Base-by-base conservation (phyloP, 2,797 vertebrate genomes). In the Toxotes lorentzi region DNA sequence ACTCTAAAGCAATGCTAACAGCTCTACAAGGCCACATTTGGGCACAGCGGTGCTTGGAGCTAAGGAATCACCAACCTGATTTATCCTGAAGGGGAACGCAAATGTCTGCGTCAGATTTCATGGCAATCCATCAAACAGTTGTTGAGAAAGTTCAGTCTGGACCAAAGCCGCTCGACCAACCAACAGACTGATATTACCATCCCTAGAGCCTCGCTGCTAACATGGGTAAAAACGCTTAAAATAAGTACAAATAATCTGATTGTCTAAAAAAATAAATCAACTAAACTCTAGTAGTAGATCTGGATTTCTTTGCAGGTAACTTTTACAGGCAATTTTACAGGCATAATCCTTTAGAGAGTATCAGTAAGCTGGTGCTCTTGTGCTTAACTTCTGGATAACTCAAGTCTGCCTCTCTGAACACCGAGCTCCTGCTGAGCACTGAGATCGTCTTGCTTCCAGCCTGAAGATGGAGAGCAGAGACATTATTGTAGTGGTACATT, bases 371-470 rank as follows among this genome's bases (percentile, higher is more conserved):
- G 65, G 23, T 45, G 30, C 45, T 70, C 38, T 77, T 38, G 10
- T 8, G 48, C 12, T 51, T 35, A 13, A 51, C 38, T 73, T 67
- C 21, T 59, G 58, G 70, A 74, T 74, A 35, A 64, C 40, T 68
- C 68, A 45, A 71, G 10, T 48, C 30, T 14, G 21, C 35, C 38
- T 60, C 71, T 81, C 68, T 81, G 67, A 81, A 74, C 41, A 79
- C 7, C 0, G 9, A 81, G 68, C 30, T 74, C 63, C 75, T 41
- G 69, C 80, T 85, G 70, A 69, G 69, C 58, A 27, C 53, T 68
- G 61, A 78, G 62, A 83, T 78, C 59, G 78, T 77, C 68, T 78
- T 23, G 47, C 63, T 69, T 73, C 67, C 53, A 81, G 74, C 70
- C 51, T 69, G 40, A 77, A 78, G 64, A 79, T 14, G 1, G 27